Conservation (phyloP, 2,888 invertebrate species). For the Sphaeridia pumilis region DNA sequence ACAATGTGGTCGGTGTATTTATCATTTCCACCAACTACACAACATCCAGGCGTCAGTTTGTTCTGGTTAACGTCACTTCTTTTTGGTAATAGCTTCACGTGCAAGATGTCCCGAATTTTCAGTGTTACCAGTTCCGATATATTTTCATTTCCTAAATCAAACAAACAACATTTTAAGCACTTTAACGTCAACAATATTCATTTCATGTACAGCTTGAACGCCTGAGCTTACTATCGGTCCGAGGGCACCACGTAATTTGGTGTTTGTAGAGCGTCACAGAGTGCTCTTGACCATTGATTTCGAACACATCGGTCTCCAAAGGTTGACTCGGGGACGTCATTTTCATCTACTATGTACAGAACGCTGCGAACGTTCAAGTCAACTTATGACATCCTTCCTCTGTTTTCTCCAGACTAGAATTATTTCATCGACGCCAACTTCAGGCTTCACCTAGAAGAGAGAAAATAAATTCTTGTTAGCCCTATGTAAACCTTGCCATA, state of each 20-base stretch:
- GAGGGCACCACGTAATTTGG: slow-evolving; percentile 35
- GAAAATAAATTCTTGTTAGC: too few relatives aligned
- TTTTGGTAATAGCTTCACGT: slow-evolving; percentile 17
- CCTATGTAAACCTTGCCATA: too few relatives aligned
- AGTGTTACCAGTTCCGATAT: slow-evolving; percentile 35
- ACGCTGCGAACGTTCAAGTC: too few relatives aligned
- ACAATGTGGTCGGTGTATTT: slow-evolving; percentile 21
- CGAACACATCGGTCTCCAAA: slow-evolving; percentile 29
- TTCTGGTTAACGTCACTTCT: slow-evolving; percentile 17
- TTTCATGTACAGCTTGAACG: not conserved
- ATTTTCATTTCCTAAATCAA: slow-evolving; percentile 30
- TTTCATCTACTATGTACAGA: too few relatives aligned
- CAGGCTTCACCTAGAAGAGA: too few relatives aligned
- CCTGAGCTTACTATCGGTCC: slow-evolving; percentile 22
- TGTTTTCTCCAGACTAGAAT: too few relatives aligned
- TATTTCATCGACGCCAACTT: too few relatives aligned
- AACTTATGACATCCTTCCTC: too few relatives aligned
- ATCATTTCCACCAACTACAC: slow-evolving; percentile 9
- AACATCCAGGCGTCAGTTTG: slow-evolving; percentile 7
- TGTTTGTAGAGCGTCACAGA: slow-evolving; percentile 31
- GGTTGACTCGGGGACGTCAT: slow-evolving; percentile 24
- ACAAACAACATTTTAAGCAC: not conserved
- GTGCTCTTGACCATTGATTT: slow-evolving; percentile 22
- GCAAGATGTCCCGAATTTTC: slow-evolving; percentile 29
- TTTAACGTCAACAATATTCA: not conserved